Evolutionary conservation across 2,888 invertebrate species (phyloP).

Genomic region (Lochmaea crataegi): DNA sequence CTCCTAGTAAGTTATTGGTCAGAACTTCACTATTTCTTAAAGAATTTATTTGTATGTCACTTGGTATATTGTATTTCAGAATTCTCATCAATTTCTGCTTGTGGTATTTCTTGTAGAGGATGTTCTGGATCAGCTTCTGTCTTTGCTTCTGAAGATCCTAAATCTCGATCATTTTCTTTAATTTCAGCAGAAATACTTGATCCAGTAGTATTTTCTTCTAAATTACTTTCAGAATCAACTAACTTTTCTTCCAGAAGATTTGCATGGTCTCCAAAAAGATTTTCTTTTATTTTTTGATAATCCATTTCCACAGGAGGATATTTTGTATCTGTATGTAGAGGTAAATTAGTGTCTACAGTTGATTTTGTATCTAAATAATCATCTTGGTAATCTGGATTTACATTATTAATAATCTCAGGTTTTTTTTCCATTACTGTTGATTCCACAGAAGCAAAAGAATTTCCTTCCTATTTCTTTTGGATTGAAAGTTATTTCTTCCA

Average conservation of each 20-base stretch:
- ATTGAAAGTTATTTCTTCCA: slow-evolving; percentile 40
- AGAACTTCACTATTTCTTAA: slow-evolving; percentile 7
- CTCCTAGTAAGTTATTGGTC: slow-evolving; percentile 12
- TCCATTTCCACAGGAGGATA: background rate
- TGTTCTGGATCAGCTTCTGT: background rate
- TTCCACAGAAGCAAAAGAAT: slow-evolving; percentile 2
- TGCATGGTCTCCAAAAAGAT: background rate
- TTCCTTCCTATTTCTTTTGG: slow-evolving; percentile 28
- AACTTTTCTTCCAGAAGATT: slow-evolving; percentile 8
- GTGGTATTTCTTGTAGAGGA: background rate
- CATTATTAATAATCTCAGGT: background rate
- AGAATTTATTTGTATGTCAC: slow-evolving; percentile 1
- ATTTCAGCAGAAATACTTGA: background rate
- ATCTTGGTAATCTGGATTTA: slow-evolving; percentile 3
- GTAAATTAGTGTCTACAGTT: background rate
- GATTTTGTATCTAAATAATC: background rate
- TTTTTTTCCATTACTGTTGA: slow-evolving; percentile 4
- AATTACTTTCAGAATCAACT: background rate
- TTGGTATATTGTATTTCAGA: background rate
- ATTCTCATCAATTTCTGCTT: background rate
- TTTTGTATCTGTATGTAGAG: background rate
- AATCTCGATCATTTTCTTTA: background rate
- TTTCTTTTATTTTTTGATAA: background rate
- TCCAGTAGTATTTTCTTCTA: slow-evolving; percentile 16
- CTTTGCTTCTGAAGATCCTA: background rate